A percentile compares a stretch with the other conserved stretches of the same genome.
Evolutionary conservation across 2,888 invertebrate species (phyloP).

Genomic region (Volucella inanis): DNA sequence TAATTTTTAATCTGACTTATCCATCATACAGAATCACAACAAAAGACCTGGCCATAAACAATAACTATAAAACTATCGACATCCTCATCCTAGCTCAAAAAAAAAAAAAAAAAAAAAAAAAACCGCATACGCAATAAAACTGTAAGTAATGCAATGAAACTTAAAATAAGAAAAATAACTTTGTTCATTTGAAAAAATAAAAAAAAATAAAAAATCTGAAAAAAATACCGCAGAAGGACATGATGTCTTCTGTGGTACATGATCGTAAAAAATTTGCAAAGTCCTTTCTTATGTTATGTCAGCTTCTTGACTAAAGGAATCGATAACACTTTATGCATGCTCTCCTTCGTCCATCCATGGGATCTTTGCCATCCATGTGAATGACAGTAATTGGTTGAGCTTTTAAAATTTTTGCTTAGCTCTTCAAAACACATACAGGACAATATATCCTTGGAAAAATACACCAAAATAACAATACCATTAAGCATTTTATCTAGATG

Average conservation of each 20-base stretch:
- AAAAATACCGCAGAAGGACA: not conserved
- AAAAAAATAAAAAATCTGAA: slow-evolving; percentile 42
- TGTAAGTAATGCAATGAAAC: slow-evolving; percentile 70
- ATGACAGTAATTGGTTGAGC: slow-evolving; percentile 69
- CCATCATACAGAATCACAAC: not conserved
- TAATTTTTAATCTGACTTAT: not conserved
- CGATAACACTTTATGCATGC: slow-evolving; percentile 62
- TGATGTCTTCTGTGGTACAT: slow-evolving; percentile 18
- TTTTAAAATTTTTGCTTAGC: slow-evolving; percentile 72
- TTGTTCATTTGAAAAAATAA: slow-evolving; percentile 40
- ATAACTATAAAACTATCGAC: slow-evolving; percentile 57
- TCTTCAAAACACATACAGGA: slow-evolving; percentile 67
- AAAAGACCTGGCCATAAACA: slow-evolving; percentile 1
- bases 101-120: slow-evolving; percentile 29
- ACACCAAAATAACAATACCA: slow-evolving; percentile 62
- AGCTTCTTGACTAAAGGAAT: slow-evolving; percentile 41
- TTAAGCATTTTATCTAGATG: slow-evolving; percentile 54
- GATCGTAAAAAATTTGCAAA: slow-evolving; percentile 52
- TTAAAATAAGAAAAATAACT: slow-evolving; percentile 44
- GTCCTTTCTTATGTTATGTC: slow-evolving; percentile 49
- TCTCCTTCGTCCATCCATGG: no score
- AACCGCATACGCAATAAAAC: slow-evolving; percentile 51
- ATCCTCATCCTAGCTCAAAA: slow-evolving; percentile 47
- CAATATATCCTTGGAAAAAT: slow-evolving; percentile 54
- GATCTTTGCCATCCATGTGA: slow-evolving; percentile 44